Percentiles rank a stretch among this genome's conserved stretches.
Evolutionary conservation across 2,888 invertebrate genomes (phyloP).

Genomic region (Machimus rusticus): DNA sequence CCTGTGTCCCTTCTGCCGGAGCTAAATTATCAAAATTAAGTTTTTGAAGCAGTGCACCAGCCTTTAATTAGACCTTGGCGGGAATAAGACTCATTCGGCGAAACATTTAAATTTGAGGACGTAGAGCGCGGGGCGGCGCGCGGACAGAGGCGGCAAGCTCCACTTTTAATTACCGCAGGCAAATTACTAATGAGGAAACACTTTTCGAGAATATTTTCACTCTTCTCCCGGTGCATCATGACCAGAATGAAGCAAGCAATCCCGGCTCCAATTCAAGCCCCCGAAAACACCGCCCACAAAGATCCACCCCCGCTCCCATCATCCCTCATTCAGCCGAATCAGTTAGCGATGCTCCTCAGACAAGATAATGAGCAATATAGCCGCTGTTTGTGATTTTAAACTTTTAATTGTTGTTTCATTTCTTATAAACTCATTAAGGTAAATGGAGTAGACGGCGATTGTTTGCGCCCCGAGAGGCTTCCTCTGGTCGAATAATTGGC

Average conservation of each 20-base stretch:
- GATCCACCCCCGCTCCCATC: neutral
- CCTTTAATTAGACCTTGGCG: slow-evolving; percentile 22
- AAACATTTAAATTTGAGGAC: slow-evolving; percentile 10
- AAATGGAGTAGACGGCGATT: slow-evolving; percentile 4
- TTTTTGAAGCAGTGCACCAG: slow-evolving; percentile 27
- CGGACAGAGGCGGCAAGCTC: neutral
- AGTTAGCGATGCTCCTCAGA: neutral
- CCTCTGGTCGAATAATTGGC: neutral
- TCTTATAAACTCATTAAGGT: slow-evolving; percentile 18
- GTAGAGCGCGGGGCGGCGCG: neutral
- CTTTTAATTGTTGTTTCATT: slow-evolving; percentile 12
- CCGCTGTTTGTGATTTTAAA: slow-evolving; percentile 9
- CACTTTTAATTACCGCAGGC: slow-evolving; percentile 33
- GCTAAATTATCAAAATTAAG: slow-evolving; percentile 29
- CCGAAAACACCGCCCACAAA: neutral
- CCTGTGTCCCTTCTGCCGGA: neutral
- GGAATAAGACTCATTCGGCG: slow-evolving; percentile 14
- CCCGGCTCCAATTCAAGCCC: neutral
- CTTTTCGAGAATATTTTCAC: slow-evolving; percentile 22
- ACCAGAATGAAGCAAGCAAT: neutral
- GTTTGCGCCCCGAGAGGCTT: neutral
- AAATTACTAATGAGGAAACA: slow-evolving; percentile 35
- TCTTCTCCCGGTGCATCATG: slow-evolving; percentile 12
- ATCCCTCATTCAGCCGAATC: neutral
- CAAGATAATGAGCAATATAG: neutral